These are phyloP conservation scores for Lottia scabra DNA, from an alignment of 2,888 invertebrate genomes.

Conservation along the genomic window DNA sequence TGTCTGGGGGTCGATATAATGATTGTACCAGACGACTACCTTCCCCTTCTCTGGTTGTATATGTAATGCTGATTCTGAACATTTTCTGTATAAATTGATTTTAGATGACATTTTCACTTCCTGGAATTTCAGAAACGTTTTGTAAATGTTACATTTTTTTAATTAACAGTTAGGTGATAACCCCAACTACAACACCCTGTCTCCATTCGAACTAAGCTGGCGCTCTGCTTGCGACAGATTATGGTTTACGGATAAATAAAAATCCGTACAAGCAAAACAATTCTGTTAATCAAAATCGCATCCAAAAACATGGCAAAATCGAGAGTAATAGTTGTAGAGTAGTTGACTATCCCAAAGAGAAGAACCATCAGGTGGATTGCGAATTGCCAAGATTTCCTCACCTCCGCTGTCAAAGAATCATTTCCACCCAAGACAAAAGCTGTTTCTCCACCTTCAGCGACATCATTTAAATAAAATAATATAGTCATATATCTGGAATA, in stretches of 20 bases:
- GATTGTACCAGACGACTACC: constrained; percentile 60
- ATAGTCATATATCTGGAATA: constrained; percentile 54
- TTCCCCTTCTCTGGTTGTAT: constrained; percentile 47
- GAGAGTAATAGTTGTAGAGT: too few relatives aligned
- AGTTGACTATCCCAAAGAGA: too few relatives aligned
- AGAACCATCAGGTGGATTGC: neutral
- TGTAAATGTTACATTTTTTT: too few relatives aligned
- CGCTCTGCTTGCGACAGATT: too few relatives aligned
- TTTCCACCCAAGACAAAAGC: constrained; percentile 58
- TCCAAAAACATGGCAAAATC: too few relatives aligned
- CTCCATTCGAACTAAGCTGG: too few relatives aligned
- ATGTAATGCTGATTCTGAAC: constrained; percentile 41
- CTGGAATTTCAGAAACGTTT: constrained; percentile 3
- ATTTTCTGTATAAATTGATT: constrained; percentile 39
- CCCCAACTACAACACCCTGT: too few relatives aligned
- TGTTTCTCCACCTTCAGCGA: constrained; percentile 54
- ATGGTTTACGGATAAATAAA: too few relatives aligned
- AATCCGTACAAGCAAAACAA: too few relatives aligned
- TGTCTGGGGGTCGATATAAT: constrained; percentile 38
- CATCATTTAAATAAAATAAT: constrained; percentile 58
- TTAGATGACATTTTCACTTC: neutral
- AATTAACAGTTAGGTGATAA: too few relatives aligned
- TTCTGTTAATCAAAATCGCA: too few relatives aligned
- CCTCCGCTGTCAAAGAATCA: constrained; percentile 37
- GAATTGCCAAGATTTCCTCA: too few relatives aligned